Conservation (phyloP, 2,797 vertebrate species). For the Fundulus diaphanus region DNA sequence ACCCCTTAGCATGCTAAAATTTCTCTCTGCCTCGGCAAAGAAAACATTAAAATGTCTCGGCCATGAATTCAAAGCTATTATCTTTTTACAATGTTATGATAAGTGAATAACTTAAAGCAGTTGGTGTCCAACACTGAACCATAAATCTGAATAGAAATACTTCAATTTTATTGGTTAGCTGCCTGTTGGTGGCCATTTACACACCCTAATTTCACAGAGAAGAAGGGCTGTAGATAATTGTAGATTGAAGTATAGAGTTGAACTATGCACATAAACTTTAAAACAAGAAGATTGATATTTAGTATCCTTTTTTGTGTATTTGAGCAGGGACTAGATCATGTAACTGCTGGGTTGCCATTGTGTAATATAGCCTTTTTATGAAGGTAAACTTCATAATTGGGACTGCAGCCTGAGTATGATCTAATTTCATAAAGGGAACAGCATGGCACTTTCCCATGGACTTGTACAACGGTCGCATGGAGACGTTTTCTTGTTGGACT, state of each 20-base stretch:
- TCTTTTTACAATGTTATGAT: neutral
- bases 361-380: conserved; percentile 41
- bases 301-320: conserved; percentile 15
- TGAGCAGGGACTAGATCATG: conserved; percentile 25
- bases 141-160: too few species aligned
- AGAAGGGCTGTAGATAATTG: neutral
- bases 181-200: neutral
- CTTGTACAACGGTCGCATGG: conserved; percentile 37
- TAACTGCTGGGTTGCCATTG: conserved; percentile 44
- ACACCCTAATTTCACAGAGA: neutral
- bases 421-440: conserved; percentile 51
- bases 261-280: neutral
- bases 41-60: neutral
- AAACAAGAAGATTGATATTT: conserved; percentile 10
- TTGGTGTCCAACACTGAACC: neutral
- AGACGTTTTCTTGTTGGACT: conserved; percentile 27
- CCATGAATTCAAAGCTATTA: neutral
- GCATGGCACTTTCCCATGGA: conserved; percentile 39
- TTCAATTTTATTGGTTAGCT: too few species aligned
- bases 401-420: conserved; percentile 41
- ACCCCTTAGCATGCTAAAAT: neutral
- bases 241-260: neutral
- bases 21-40: neutral
- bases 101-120: neutral
- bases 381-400: conserved; percentile 42